Base-by-base conservation (phyloP, 2,888 invertebrate genomes). In the Ischnura elegans region DNA sequence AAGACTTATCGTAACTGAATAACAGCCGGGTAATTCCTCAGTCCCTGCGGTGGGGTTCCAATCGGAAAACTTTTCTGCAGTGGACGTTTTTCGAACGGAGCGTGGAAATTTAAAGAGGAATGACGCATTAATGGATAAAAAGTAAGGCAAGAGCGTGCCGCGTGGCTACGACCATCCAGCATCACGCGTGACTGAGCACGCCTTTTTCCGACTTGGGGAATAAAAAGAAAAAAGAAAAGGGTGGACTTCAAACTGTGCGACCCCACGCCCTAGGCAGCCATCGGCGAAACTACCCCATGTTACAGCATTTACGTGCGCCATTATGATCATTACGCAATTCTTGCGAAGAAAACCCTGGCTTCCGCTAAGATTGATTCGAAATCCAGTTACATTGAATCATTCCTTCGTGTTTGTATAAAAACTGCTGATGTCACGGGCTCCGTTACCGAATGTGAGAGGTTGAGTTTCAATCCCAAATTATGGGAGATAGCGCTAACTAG, bases 101-200 rank as follows among this genome's bases (percentile, higher is more conserved):
- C 61, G 61, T n/a, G 61, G 8, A n/a, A 61, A 61, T n/a, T 61
- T 61, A n/a, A n/a, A 61, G n/a, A 61, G 36, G 36, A 76, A 76
- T 36, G n/a, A 61, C n/a, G 8, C n/a, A 25, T 61, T 25, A 3
- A 25, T 61, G 25, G 1, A 61, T 61, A 61, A 76, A 36, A 76
- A 76, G 4, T n/a, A 36, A 76, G 29, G 29, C 10, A 76, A 76
- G 25, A 76, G 76, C 4, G 51, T 51, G 51, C 25, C 36, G 13
- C 21, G 36, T n/a, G n/a, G n/a, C n/a, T n/a, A 76, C 61, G 61
- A 61, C 61, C 25, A 25, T 21, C 61, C 36, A 76, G 29, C 29
- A 76, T 76, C 76, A 76, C 76, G 76, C 76, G 76, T 76, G 76
- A 76, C 29, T 76, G 76, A 76, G 76, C 76, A 29, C 76, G 76